Evolutionary conservation across 2,888 invertebrate genomes (phyloP).

Genomic region (Agonopterix subpropinquella): DNA sequence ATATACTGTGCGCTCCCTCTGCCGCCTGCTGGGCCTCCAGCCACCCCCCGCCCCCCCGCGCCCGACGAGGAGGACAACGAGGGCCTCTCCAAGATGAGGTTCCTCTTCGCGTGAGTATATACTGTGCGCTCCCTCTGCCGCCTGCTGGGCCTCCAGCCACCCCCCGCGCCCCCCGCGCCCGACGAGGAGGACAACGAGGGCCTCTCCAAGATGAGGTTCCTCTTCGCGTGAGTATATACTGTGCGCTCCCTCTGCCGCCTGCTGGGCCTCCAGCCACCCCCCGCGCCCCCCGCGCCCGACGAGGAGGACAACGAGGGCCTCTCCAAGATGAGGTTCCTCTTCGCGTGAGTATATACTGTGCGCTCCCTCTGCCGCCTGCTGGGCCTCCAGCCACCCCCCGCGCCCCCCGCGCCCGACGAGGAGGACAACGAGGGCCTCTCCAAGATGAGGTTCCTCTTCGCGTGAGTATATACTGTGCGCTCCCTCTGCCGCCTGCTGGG

Average conservation of each 20-base stretch:
- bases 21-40: constrained; percentile 82
- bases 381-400: constrained; percentile 73
- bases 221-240: too few species aligned
- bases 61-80: constrained; percentile 70
- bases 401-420: constrained; percentile 46
- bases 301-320: constrained; percentile 75
- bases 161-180: constrained; percentile 52
- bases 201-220: constrained; percentile 82
- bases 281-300: constrained; percentile 47
- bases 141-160: constrained; percentile 78
- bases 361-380: constrained; percentile 85
- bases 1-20: constrained; percentile 85
- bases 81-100: constrained; percentile 82
- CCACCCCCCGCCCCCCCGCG: constrained; percentile 47
- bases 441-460: constrained; percentile 84
- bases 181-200: constrained; percentile 72
- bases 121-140: constrained; percentile 86
- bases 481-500: constrained; percentile 86
- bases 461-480: too few species aligned
- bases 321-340: constrained; percentile 83
- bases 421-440: constrained; percentile 77
- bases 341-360: too few species aligned
- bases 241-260: constrained; percentile 86
- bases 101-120: constrained; percentile 84
- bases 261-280: constrained; percentile 77